phyloP scores from a whole-genome alignment of 2,888 invertebrate genomes.

The Lepas anatifera region DNA sequence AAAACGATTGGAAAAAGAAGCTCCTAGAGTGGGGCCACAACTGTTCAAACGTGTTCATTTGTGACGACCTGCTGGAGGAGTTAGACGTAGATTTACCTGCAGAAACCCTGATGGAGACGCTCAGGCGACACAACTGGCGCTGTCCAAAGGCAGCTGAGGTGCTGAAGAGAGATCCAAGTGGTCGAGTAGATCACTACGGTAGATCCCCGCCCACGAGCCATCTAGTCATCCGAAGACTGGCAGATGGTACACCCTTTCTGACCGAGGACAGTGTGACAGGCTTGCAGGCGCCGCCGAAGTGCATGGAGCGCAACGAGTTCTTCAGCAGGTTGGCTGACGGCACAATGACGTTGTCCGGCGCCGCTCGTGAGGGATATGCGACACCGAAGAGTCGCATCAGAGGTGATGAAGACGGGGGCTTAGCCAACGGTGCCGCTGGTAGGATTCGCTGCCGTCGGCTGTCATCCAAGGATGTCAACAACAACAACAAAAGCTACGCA shows the following conservation, averaged over 20 bases:
- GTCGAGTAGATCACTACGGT: background rate
- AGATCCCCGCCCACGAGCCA: background rate
- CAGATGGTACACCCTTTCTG: background rate
- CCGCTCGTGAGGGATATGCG: too few species aligned
- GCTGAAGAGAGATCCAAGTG: background rate
- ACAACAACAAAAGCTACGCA: too few species aligned
- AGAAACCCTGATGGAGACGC: background rate
- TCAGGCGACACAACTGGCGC: background rate
- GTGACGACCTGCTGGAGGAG: background rate
- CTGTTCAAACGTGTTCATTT: background rate
- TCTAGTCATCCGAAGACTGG: background rate
- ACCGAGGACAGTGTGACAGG: too few species aligned
- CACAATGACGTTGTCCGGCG: background rate
- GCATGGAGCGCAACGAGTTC: background rate
- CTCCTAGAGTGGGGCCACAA: background rate
- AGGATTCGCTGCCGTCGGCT: too few species aligned
- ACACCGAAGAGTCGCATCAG: too few species aligned
- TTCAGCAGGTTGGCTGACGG: background rate
- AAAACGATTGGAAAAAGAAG: background rate
- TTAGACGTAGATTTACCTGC: background rate
- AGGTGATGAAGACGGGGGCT: too few species aligned
- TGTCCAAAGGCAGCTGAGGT: background rate
- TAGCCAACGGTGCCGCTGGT: too few species aligned
- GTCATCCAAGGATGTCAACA: too few species aligned
- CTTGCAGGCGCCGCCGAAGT: background rate